Evolutionary conservation across 2,888 invertebrate genomes (phyloP).

Genomic region (Chrysomela aeneicollis): DNA sequence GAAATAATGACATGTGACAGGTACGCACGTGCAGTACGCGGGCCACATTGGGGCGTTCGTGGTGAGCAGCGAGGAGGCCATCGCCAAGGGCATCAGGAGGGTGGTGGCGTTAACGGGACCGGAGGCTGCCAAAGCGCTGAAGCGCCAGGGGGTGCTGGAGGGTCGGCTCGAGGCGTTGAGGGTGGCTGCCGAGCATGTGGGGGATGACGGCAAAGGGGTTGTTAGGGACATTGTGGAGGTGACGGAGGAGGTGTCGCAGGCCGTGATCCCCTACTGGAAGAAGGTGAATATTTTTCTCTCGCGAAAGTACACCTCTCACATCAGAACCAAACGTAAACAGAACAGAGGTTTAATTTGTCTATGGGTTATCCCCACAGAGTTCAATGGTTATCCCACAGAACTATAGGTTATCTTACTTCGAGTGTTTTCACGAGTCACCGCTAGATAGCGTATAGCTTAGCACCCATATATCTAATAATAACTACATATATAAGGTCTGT

Average conservation of each 20-base stretch:
- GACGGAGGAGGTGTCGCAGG: conserved; percentile 87
- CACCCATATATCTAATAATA: too few relatives aligned
- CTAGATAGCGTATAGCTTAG: too few relatives aligned
- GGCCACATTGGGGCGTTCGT: conserved; percentile 96
- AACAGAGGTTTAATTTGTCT: too few relatives aligned
- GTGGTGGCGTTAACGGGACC: conserved; percentile 97
- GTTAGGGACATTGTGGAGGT: conserved; percentile 74
- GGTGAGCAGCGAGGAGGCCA: conserved; percentile 97
- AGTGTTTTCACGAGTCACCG: too few relatives aligned
- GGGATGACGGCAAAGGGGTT: conserved; percentile 65
- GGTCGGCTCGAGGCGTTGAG: conserved; percentile 74
- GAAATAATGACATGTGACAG: too few relatives aligned
- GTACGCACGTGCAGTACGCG: conserved; percentile 89
- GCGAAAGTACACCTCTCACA: too few relatives aligned
- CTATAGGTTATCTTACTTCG: too few relatives aligned
- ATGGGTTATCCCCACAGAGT: too few relatives aligned
- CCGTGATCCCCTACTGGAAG: conserved; percentile 91
- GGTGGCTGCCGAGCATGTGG: conserved; percentile 67
- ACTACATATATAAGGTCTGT: too few relatives aligned
- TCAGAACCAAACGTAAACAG: too few relatives aligned
- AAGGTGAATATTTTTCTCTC: too few relatives aligned
- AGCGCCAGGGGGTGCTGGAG: conserved; percentile 80
- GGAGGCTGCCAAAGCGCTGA: conserved; percentile 88
- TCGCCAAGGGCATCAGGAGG: conserved; percentile 95
- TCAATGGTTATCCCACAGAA: too few relatives aligned